Evolutionary conservation across 2,888 invertebrate species (phyloP).

Genomic region (Limnephilus marmoratus): DNA sequence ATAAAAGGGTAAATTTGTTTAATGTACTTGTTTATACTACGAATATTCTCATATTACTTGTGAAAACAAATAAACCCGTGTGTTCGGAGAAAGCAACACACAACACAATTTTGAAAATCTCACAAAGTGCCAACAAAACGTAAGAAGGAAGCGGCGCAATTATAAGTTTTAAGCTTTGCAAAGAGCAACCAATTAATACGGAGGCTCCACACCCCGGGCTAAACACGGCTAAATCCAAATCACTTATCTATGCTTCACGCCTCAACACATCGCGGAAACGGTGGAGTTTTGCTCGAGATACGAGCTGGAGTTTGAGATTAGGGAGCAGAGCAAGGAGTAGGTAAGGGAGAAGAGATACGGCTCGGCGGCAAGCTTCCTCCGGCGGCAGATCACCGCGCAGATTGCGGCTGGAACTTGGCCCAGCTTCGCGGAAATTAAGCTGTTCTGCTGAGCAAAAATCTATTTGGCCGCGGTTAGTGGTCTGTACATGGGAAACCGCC

Average conservation of each 20-base stretch:
- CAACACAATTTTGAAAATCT: slow-evolving; percentile 22
- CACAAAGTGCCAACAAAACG: slow-evolving; percentile 41
- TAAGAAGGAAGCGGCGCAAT: slow-evolving; percentile 38
- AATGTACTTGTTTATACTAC: not conserved
- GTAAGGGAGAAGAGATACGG: slow-evolving; percentile 6
- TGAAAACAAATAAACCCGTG: not conserved
- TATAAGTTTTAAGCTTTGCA: slow-evolving; percentile 52
- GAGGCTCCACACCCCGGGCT: slow-evolving; percentile 45
- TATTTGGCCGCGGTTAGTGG: not conserved
- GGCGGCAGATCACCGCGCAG: slow-evolving; percentile 36
- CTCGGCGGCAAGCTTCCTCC: slow-evolving; percentile 18
- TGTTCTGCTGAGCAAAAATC: not conserved
- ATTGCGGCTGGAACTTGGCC: slow-evolving; percentile 35
- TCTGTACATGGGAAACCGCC: not conserved
- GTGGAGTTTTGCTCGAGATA: slow-evolving; percentile 42
- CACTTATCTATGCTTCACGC: slow-evolving; percentile 65
- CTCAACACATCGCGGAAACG: slow-evolving; percentile 46
- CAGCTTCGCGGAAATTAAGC: slow-evolving; percentile 21
- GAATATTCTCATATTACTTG: not conserved
- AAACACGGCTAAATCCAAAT: slow-evolving; percentile 60
- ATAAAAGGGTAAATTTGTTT: not conserved
- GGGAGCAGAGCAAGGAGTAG: slow-evolving; percentile 23
- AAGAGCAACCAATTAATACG: slow-evolving; percentile 60
- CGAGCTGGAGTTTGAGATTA: slow-evolving; percentile 27
- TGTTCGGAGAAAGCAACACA: not conserved